Evolutionary conservation across 2,888 invertebrate species (phyloP).

Genomic region (Volucella inflata): DNA sequence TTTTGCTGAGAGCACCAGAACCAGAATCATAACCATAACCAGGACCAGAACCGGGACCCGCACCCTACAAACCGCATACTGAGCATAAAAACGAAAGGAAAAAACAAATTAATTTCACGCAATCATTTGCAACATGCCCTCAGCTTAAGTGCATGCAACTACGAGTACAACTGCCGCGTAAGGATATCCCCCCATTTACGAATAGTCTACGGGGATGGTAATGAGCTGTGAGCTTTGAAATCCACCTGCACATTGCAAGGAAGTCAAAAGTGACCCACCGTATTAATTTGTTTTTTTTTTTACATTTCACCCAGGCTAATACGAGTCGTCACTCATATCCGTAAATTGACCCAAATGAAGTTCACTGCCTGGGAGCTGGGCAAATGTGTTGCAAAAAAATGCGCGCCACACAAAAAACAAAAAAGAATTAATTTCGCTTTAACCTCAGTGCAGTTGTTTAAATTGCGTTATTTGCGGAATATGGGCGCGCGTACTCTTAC

Average conservation of each 20-base stretch:
- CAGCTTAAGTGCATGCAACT: slow-evolving; percentile 11
- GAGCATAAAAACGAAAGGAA: slow-evolving; percentile 23
- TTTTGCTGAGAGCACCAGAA: slow-evolving; percentile 18
- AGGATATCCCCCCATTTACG: slow-evolving; percentile 46
- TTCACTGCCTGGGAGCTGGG: slow-evolving; percentile 10
- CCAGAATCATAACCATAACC: too few species aligned
- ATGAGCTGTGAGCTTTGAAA: slow-evolving; percentile 44
- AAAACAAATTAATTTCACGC: slow-evolving; percentile 59
- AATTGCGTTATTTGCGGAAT: slow-evolving; percentile 58
- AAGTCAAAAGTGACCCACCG: slow-evolving; percentile 11
- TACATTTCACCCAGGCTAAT: slow-evolving; percentile 23
- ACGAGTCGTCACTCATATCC: too few species aligned
- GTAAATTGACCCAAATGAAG: slow-evolving; percentile 56
- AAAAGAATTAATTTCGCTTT: slow-evolving; percentile 44
- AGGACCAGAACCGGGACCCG: too few species aligned
- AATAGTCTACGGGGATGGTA: neutral
- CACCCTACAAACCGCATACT: slow-evolving; percentile 44
- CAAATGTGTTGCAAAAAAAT: slow-evolving; percentile 13
- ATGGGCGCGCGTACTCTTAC: slow-evolving; percentile 16
- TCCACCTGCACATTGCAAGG: slow-evolving; percentile 32
- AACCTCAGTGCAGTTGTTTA: slow-evolving; percentile 61
- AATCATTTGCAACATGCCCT: slow-evolving; percentile 56
- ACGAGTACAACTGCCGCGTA: slow-evolving; percentile 3
- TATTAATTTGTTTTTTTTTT: too few species aligned
- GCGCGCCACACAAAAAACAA: slow-evolving; percentile 6